Base-by-base conservation (phyloP, 2,888 invertebrate genomes). In the Dichetophora obliterata region DNA sequence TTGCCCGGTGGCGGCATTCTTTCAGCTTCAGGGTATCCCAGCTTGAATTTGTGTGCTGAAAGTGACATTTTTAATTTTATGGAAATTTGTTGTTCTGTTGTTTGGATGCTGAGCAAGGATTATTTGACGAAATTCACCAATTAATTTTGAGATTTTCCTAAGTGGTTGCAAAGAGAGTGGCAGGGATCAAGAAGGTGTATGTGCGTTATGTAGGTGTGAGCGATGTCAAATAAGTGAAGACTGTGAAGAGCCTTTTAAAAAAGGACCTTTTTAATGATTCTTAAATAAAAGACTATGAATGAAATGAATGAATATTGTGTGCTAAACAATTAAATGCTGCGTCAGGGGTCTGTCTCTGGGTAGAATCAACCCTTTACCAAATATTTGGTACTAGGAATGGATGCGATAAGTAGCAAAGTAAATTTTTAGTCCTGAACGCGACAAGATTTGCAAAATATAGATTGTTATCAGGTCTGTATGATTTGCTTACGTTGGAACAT, bases 21-120 rank as follows among this genome's bases (percentile, higher is more conserved):
- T 16, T 6, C 37, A 16, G 34, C 16, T 27, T 9, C 27, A 19
- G 19, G 19, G 16, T 37, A 37, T 57, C 57, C 9, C 22, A 22
- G 24, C 57, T 27, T n/a, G 63, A 14, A 27, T 37, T 22, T 48
- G 48, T 48, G 66, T 22, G 66, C 57, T 71, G 57, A 31, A 71
- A 59, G 59, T 71, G 71, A 37, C 71, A 59, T 71, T 71, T 71
- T 59, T 68, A 68, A 68, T 68, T 68, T 68, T 68, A 68, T 50
- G 50, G 68, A 50, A 68, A 68, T 68, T 48, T 50, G 24, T 19
- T 48, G 27, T 27, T 16, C 24, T 37, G 22, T 24, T 48, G 9
- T 9, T 66, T 43, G 37, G 6, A 8, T n/a, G 8, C 63, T 63
- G 9, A 2, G 43, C 11, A 11, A 24, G 68, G 68, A 68, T 50